A percentile compares a stretch with the other conserved stretches of the same genome.
Conservation (phyloP, 2,888 invertebrate genomes). For the Mesorhabditis spiculigera region DNA sequence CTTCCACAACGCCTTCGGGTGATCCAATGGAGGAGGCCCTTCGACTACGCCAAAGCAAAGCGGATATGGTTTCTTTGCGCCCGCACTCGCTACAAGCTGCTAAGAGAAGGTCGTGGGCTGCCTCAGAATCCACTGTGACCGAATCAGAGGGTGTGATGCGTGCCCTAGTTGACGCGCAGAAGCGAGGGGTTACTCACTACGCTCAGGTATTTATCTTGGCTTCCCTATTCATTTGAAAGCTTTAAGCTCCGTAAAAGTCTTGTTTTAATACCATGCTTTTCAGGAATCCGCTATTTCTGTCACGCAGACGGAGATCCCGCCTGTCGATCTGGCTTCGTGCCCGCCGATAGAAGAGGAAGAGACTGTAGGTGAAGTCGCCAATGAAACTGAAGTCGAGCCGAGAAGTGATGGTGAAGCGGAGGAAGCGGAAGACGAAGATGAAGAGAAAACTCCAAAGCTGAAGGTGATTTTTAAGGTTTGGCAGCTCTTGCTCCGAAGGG, state of each 20-base stretch:
- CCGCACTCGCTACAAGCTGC: constrained; percentile 54
- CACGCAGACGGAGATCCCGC: no score
- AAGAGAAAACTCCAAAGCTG: not conserved
- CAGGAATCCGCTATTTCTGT: not conserved
- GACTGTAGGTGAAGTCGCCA: not conserved
- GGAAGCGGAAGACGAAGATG: not conserved
- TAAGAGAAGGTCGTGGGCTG: constrained; percentile 56
- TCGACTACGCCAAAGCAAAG: constrained; percentile 27
- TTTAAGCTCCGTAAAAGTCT: not conserved
- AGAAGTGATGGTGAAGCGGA: constrained; percentile 3
- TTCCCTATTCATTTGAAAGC: not conserved
- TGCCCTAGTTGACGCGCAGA: constrained; percentile 48
- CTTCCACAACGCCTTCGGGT: constrained; percentile 16
- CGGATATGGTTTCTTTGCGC: constrained; percentile 50
- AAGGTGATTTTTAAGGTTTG: no score
- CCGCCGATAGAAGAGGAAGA: constrained; percentile 11
- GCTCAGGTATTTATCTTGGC: constrained; percentile 18
- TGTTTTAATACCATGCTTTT: not conserved
- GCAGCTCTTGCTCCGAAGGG: no score
- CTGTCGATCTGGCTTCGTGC: not conserved
- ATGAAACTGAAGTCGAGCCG: not conserved
- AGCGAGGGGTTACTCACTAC: constrained; percentile 33
- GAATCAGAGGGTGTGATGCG: constrained; percentile 47
- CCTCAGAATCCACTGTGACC: constrained; percentile 37
- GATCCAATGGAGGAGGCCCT: constrained; percentile 31